Evolutionary conservation across 2,888 invertebrate genomes (phyloP), one percentile per base, ranked within the genome.

Genomic region (Trichogramma evanescens): DNA sequence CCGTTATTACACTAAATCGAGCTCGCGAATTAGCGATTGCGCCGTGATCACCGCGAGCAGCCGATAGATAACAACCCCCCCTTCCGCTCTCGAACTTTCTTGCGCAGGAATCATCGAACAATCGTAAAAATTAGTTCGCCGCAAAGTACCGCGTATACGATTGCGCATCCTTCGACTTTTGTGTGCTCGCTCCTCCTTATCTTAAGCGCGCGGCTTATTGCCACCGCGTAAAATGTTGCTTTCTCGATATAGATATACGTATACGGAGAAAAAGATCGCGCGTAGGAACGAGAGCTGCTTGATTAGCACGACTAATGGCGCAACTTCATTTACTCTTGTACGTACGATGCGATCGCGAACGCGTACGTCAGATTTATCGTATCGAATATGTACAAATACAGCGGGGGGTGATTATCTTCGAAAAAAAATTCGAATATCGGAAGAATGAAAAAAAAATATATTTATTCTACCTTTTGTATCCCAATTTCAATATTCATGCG

Each of bases 91-190:
- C 40, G 54, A 61, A 62, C 13, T 62, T 58, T 42, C 45, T 38
- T n/a, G 10, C 42, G 48, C 48, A 7, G 10, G 50, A 58, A 51
- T 56, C 58, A 58, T 58, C 54, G 58, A 58, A 53, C 10, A 39
- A 51, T 62, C 58, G 62, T 62, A 62, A 62, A 62, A 62, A 62
- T 62, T 56, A 62, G 56, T 62, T 56, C 52, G 41, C 53, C 41
- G n/a, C 50, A 42, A 40, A n/a, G 44, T 8, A 26, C 46, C 26
- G 41, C 48, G 43, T 5, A 45, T 5, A 45, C 39, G 9, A 26
- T 26, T 26, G 26, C 26, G 26, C 26, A 26, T 26, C 26, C 26
- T 2, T 26, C 26, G 26, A 26, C 26, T 26, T 26, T 26, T 2
- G 26, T 2, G 26, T 26, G 26, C 26, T 1, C 26, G 54, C 8